Evolutionary conservation across 2,113 vertebrate species (phyloP).

Genomic region (Aythya baeri): DNA sequence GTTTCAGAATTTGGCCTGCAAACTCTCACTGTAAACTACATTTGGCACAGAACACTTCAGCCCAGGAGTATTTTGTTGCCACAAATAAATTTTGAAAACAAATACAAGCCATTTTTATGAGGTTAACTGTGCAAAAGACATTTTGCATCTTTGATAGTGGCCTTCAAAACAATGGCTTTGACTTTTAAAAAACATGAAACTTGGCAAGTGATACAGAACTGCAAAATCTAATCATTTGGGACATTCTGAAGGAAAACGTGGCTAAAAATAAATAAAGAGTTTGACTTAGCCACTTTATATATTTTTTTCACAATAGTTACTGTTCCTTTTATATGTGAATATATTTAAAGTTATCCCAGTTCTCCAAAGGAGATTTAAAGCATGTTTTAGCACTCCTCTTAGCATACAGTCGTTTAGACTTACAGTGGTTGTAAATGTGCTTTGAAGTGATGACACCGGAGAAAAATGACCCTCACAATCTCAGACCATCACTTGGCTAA

Average conservation of each 20-base stretch:
- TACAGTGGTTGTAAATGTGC: not conserved
- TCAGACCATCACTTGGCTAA: not conserved
- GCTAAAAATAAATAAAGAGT: slow-evolving; percentile 25
- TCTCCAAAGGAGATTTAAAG: not conserved
- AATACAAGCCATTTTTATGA: not conserved
- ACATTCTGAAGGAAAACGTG: slow-evolving; percentile 29
- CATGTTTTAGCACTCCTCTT: not conserved
- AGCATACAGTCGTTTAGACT: not conserved
- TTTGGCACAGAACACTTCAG: slow-evolving; percentile 38
- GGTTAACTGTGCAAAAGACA: slow-evolving; percentile 9
- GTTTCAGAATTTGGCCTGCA: slow-evolving; percentile 3
- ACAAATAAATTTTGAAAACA: slow-evolving; percentile 30
- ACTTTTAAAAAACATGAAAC: slow-evolving; percentile 13
- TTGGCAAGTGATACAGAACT: slow-evolving; percentile 37
- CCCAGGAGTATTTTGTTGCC: slow-evolving; percentile 25
- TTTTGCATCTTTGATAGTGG: not conserved
- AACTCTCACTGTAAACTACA: slow-evolving; percentile 17
- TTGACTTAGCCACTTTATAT: not conserved
- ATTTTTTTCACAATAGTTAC: not conserved
- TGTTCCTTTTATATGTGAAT: not conserved
- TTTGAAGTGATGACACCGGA: not conserved
- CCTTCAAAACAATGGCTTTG: slow-evolving; percentile 30
- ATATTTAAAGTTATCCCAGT: not conserved
- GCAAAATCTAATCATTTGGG: not conserved
- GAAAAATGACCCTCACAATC: not conserved